These are phyloP conservation scores for Aphelocoma californica DNA, from an alignment of 2,797 vertebrate species.

Conservation along the genomic window DNA sequence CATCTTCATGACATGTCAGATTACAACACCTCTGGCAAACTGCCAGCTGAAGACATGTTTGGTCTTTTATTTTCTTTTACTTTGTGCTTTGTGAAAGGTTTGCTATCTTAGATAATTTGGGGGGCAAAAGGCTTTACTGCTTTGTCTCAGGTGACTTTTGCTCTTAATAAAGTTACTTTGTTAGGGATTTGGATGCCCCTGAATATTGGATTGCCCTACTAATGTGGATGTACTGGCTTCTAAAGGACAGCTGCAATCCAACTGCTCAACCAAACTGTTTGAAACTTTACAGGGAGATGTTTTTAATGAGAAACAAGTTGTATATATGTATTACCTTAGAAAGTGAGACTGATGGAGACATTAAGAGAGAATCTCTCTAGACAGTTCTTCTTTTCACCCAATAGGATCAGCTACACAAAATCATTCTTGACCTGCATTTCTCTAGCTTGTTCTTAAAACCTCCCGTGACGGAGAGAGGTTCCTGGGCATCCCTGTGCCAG, in stretches of 20 bases:
- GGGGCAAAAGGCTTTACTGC: not conserved
- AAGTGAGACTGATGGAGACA: not conserved
- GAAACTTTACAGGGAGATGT: not conserved
- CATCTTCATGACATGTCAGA: not conserved
- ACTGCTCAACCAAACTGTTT: not conserved
- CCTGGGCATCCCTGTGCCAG: not conserved
- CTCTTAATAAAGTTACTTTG: not conserved
- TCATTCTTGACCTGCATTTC: not conserved
- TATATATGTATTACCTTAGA: not conserved
- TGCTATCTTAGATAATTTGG: not conserved
- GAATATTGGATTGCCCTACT: not conserved
- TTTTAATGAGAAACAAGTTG: not conserved
- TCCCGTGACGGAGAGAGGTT: not conserved
- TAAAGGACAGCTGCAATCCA: not conserved
- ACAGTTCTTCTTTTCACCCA: rapidly evolving
- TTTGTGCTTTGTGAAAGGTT: not conserved
- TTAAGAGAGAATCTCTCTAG: not conserved
- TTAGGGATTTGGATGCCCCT: not conserved
- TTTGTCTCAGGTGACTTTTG: not conserved
- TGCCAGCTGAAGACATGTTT: not conserved
- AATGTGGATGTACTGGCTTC: not conserved
- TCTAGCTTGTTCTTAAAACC: not conserved
- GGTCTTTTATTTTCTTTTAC: not conserved
- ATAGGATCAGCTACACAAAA: not conserved
- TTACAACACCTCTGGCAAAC: not conserved